These are phyloP conservation scores for Tapirus indicus DNA, from an alignment of 2,797 vertebrate genomes.

Conservation along the genomic window DNA sequence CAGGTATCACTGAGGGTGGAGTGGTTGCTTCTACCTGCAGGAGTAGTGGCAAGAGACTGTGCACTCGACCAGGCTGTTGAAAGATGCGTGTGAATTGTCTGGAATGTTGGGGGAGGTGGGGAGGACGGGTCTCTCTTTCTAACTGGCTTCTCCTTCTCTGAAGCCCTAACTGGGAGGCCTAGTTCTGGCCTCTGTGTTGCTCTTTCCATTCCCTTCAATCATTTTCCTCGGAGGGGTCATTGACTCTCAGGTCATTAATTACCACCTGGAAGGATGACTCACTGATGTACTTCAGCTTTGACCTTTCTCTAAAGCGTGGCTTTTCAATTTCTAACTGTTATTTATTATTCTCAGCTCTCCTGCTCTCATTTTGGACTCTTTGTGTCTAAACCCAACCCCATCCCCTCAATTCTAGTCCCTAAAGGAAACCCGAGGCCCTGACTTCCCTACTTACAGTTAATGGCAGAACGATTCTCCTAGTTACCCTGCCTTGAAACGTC, in stretches of 20 bases:
- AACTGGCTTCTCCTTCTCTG: not conserved
- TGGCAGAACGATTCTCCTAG: not conserved
- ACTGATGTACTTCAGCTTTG: not conserved
- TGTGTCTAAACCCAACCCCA: not conserved
- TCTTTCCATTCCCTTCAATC: not conserved
- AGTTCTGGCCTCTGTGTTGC: not conserved
- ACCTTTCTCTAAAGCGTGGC: not conserved
- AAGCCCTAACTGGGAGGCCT: not conserved
- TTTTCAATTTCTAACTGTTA: not conserved
- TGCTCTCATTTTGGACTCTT: not conserved
- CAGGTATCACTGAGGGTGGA: not conserved
- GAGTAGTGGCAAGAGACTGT: not conserved
- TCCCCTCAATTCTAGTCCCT: not conserved
- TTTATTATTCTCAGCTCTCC: not conserved
- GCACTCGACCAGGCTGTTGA: not conserved
- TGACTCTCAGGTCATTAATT: not conserved
- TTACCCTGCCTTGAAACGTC: not conserved
- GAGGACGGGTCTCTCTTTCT: not conserved
- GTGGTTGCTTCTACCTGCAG: not conserved
- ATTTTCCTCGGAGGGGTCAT: not conserved
- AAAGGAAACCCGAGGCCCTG: not conserved
- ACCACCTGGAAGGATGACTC: not conserved
- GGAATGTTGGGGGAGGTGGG: no score
- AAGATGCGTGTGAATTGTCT: not conserved
- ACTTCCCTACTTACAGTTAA: not conserved